Evolutionary conservation across 2,797 vertebrate species (phyloP), one percentile per base, ranked within the genome.

Genomic region (Poeciliopsis presidionis): DNA sequence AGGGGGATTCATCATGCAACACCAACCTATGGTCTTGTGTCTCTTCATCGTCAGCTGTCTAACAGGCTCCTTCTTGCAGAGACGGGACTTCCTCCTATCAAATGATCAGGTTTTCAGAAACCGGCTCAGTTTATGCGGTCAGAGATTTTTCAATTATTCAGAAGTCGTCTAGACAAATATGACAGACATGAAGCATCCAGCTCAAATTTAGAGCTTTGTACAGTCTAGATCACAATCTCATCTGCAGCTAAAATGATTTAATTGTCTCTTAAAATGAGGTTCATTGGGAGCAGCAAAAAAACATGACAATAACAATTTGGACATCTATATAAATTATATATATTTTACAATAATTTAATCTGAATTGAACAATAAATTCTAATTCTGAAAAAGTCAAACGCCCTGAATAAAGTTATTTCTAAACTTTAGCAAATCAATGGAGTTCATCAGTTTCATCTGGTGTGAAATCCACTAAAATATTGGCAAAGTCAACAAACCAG

Each of bases 1-100:
- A 7, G 59, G 0, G 16, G 45, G 45, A 71, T 77, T 85, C 73
- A 67, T 88, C 82, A 7, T 82, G 75, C 82, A 81, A 83, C 89
- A 77, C 78, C 80, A 73, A 75, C 86, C 93, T 92, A 93, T 92
- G 73, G 30, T 74, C 72, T 12, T 73, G 22, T 72, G 81, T 84
- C 76, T 84, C 83, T 83, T 90, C 81, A 85, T 89, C 80, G 87
- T 88, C 84, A 84, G 89, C 78, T 59, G 84, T 82, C 61, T 79
- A 75, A 73, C 43, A 74, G 47, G 72, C 57, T 82, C 22, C 2
- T 3, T 76, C 75, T 57, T 6, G 36, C 16, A 51, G 39, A 11
- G 41, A 47, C 41, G 57, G 71, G 78, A 74, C 77, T 78, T 73
- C 63, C 73, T 55, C 18, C 61, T 90, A 90, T 91, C 89, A 59